phyloP scores from a whole-genome alignment of 2,888 invertebrate genomes.

The Cephus nigrinus region DNA sequence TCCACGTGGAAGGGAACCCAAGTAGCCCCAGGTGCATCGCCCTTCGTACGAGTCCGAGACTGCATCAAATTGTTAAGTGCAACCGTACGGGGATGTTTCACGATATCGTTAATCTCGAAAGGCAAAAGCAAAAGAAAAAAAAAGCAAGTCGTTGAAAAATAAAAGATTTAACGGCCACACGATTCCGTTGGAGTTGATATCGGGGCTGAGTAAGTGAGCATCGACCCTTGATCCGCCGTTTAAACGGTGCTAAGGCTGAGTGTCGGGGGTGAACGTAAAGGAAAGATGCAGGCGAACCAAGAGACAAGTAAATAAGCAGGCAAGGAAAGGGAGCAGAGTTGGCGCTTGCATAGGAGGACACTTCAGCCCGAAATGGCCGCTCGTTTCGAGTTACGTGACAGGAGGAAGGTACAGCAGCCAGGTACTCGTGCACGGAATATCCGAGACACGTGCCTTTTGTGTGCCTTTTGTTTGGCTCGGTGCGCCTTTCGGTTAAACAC shows the following conservation, averaged over 20 bases:
- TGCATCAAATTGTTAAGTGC: neutral
- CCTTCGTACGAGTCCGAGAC: too few species aligned
- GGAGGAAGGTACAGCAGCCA: neutral
- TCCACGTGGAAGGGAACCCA: neutral
- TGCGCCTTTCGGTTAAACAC: neutral
- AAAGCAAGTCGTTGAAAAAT: neutral
- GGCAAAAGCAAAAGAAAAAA: neutral
- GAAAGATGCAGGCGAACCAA: neutral
- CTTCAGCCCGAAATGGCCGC: neutral
- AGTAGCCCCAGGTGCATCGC: neutral
- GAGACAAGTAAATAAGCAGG: neutral
- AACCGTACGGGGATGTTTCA: neutral
- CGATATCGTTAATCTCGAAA: neutral
- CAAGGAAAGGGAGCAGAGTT: neutral
- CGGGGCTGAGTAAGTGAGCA: neutral
- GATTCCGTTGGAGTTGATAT: neutral
- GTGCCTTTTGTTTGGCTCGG: too few species aligned
- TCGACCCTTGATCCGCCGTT: neutral
- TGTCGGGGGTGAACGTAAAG: neutral
- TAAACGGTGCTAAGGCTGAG: neutral
- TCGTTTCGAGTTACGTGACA: neutral
- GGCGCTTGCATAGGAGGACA: neutral
- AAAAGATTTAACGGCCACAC: neutral
- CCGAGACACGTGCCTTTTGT: too few species aligned
- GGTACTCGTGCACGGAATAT: neutral